Conservation (phyloP, 2,113 vertebrate species). For the Ptilorrhoa leucosticta region DNA sequence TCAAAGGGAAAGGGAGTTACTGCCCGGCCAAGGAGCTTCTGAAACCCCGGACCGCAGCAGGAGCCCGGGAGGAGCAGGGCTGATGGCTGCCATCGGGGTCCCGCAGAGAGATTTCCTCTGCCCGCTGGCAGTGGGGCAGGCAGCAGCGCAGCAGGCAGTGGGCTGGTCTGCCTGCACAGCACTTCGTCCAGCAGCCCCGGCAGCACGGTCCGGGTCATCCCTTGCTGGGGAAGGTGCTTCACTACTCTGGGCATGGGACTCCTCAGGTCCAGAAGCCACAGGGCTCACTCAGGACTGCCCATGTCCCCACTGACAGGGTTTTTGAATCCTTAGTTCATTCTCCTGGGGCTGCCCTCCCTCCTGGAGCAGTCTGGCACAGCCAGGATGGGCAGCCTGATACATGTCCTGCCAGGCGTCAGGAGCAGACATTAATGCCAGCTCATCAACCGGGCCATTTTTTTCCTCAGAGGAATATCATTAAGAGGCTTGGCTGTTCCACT, state of each 20-base stretch:
- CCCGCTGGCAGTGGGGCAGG: neutral
- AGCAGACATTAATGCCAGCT: neutral
- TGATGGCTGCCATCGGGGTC: slow-evolving; percentile 23
- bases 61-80: slow-evolving; percentile 2
- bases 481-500: neutral
- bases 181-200: neutral
- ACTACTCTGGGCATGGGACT: rapidly evolving
- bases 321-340: neutral
- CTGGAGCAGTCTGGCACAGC: neutral
- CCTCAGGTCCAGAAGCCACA: neutral
- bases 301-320: rapidly evolving
- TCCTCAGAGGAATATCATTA: neutral
- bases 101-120: slow-evolving; percentile 49
- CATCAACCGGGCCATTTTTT: neutral
- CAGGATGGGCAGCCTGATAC: neutral
- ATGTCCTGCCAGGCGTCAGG: neutral
- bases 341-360: neutral
- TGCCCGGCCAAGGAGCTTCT: neutral
- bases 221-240: neutral
- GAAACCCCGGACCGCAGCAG: neutral
- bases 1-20: slow-evolving; percentile 12
- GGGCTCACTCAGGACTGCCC: neutral
- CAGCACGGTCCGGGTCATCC: neutral
- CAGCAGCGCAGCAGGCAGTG: neutral
- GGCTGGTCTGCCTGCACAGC: neutral